phyloP scores from a whole-genome alignment of 2,113 vertebrate species.

The Lophotis ruficrista region DNA sequence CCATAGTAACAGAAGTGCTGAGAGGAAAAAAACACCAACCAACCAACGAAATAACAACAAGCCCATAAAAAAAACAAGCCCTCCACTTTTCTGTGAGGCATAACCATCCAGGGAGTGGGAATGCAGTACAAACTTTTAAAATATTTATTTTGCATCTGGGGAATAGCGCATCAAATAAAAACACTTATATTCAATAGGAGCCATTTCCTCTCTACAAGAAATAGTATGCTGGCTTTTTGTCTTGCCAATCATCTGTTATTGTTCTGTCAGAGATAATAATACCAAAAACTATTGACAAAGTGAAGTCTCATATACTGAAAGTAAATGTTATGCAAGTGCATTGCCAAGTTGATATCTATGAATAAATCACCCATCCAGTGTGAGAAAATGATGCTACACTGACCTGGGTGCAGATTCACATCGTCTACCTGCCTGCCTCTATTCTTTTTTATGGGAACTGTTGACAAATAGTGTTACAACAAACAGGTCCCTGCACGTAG shows the following conservation, averaged over 20 bases:
- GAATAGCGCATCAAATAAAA: conserved; percentile 46
- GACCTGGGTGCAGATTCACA: not conserved
- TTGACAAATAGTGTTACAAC: not conserved
- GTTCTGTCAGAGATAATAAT: conserved; percentile 50
- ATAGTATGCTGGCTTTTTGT: not conserved
- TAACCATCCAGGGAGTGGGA: not conserved
- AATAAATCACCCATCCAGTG: not conserved
- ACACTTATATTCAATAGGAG: not conserved
- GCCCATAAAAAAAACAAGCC: not conserved
- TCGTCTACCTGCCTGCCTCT: not conserved
- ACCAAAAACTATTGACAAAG: conserved; percentile 33
- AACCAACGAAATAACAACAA: not conserved
- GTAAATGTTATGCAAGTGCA: not conserved
- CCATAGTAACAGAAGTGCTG: not conserved
- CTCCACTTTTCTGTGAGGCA: not conserved
- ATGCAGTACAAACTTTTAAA: conserved; percentile 38
- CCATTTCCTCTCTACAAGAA: conserved; percentile 13
- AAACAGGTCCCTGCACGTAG: not conserved
- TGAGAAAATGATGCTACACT: not conserved
- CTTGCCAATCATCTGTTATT: conserved; percentile 48
- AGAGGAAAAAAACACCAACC: not conserved
- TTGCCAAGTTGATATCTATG: not conserved
- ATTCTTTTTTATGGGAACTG: not conserved
- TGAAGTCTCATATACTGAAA: not conserved
- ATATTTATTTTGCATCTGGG: conserved; percentile 43